These are phyloP conservation scores for Euphonia xanthogaster DNA, from an alignment of 2,797 vertebrate species.

Conservation along the genomic window DNA sequence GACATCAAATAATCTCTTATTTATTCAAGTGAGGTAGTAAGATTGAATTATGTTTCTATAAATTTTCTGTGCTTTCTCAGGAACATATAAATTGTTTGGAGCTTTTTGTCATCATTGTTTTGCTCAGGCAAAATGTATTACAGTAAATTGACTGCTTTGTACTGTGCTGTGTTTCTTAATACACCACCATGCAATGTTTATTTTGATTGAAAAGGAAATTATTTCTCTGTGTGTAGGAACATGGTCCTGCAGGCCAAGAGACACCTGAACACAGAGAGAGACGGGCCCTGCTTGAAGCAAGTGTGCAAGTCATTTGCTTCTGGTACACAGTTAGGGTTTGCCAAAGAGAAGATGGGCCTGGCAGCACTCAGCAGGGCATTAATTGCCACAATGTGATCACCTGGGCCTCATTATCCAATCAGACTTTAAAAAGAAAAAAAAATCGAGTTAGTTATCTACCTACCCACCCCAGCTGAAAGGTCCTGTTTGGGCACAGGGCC, in stretches of 20 bases:
- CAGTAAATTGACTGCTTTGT: background rate
- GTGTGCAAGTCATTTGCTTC: background rate
- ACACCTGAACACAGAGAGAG: background rate
- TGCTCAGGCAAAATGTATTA: background rate
- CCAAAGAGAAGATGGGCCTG: background rate
- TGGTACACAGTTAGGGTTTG: background rate
- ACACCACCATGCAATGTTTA: background rate
- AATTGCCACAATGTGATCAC: background rate
- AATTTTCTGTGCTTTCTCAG: background rate
- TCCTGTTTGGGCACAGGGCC: background rate
- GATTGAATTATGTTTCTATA: slow-evolving; percentile 9
- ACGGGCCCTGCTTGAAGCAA: background rate
- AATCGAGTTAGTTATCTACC: accelerated
- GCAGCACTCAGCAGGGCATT: background rate
- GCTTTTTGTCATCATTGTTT: slow-evolving; percentile 14
- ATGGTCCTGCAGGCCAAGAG: background rate
- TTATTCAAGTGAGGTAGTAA: background rate
- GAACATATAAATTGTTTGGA: background rate
- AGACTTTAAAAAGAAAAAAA: no score
- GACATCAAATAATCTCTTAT: background rate
- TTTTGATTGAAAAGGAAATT: background rate
- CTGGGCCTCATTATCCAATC: background rate
- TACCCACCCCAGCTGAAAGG: background rate
- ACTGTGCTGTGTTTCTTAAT: background rate
- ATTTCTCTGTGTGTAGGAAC: background rate